Evolutionary conservation across 2,888 invertebrate genomes (phyloP), one percentile per base, ranked within the genome.

Genomic region (Galeruca laticollis): DNA sequence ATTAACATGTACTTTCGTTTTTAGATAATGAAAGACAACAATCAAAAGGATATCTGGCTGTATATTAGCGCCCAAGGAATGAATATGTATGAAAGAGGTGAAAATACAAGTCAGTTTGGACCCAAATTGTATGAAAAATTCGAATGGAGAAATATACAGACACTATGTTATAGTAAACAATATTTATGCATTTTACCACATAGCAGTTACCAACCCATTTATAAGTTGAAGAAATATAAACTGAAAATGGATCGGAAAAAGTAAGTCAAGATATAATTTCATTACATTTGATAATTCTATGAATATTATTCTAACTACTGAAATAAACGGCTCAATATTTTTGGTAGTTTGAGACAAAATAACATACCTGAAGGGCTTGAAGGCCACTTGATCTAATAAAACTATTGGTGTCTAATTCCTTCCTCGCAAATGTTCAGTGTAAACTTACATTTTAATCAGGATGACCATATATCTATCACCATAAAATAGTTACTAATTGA

Each of bases 71-170:
- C 91, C 40, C 87, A 88, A 80, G 91, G 91, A n/a, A 87, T 91
- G 47, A 89, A 89, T 72, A 82, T 90, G 3, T 90, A 89, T 78
- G 90, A 90, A 60, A 84, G 90, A 70, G 88, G 86, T 33, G 80
- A 80, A 67, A 76, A 83, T 15, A 81, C 82, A 21, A 83, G 82
- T 70, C 79, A 83, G 72, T 83, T 82, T 75, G 85, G 86, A 69
- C 85, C 85, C 51, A 80, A 83, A 72, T 74, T 86, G 9, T 86
- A 85, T 73, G 85, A 84, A 76, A 84, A 83, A 73, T 89, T 90
- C 79, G 88, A 88, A 75, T 93, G 93, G 93, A 89, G 90, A 77
- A 90, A 91, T 75, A 93, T 93, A 77, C 92, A 93, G 80, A 93
- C 92, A 74, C 87, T 93, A 74, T 92, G 92, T 79, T 93, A 92